These are phyloP conservation scores for Oreochromis mossambicus DNA, from an alignment of 2,797 vertebrate species.

Conservation along the genomic window DNA sequence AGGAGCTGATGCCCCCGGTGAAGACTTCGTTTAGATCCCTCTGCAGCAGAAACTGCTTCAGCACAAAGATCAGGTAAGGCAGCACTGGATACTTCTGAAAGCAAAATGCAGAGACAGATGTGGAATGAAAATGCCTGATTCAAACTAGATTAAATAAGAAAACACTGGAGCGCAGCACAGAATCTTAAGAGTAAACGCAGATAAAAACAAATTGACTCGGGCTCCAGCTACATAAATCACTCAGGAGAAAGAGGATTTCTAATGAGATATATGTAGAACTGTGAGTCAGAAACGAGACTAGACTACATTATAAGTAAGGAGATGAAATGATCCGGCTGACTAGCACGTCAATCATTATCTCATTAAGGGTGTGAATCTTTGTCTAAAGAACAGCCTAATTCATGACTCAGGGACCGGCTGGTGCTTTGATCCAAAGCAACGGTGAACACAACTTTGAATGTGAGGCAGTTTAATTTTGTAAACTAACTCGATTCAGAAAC, in stretches of 20 bases:
- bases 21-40: constrained; percentile 98
- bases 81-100: constrained; percentile 92
- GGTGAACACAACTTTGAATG: background rate
- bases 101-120: constrained; percentile 12
- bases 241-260: background rate
- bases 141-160: background rate
- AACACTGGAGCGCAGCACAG: background rate
- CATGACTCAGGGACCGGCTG: background rate
- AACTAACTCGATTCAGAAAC: background rate
- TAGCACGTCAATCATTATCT: background rate
- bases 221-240: background rate
- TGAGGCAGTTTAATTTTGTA: background rate
- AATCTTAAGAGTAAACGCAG: background rate
- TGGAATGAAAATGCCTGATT: background rate
- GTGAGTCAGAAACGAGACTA: background rate
- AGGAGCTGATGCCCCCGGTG: constrained; percentile 98
- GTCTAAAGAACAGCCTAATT: background rate
- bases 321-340: background rate
- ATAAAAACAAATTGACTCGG: background rate
- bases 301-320: background rate
- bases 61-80: constrained; percentile 98
- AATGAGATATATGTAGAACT: background rate
- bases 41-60: constrained; percentile 99
- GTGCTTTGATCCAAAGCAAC: background rate
- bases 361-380: background rate